These are phyloP conservation scores for Reticulitermes speratus DNA, from an alignment of 1,140 invertebrate species.

Conservation along the genomic window DNA sequence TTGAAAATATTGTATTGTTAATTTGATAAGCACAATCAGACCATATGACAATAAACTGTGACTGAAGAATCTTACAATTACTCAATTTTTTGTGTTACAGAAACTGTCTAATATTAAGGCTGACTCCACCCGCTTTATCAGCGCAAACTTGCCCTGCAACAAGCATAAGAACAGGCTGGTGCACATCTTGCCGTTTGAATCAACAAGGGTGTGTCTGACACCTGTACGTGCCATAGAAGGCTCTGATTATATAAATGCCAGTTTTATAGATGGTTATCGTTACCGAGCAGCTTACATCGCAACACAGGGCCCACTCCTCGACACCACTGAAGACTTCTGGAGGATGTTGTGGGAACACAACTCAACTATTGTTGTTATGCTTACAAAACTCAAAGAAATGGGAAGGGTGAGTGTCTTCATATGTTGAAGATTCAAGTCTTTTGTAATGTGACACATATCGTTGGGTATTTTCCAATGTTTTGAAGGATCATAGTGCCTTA, in stretches of 20 bases:
- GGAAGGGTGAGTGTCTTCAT: conserved; percentile 69
- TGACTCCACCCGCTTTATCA: conserved; percentile 91
- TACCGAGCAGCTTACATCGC: conserved; percentile 96
- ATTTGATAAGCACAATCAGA: too few species aligned
- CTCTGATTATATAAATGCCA: conserved; percentile 99
- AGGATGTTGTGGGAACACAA: conserved; percentile 99
- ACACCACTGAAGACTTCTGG: conserved; percentile 99
- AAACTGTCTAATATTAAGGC: conserved; percentile 93
- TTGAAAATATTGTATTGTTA: too few species aligned
- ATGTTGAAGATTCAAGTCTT: too few species aligned
- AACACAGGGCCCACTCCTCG: conserved; percentile 92
- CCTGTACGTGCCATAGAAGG: conserved; percentile 90
- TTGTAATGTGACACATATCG: too few species aligned
- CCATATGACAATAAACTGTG: too few species aligned
- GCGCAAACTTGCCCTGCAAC: conserved; percentile 94
- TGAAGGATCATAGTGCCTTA: too few species aligned
- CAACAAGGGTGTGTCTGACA: conserved; percentile 89
- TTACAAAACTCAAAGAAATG: conserved; percentile 97
- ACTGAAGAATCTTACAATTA: background rate
- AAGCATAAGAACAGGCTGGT: conserved; percentile 98
- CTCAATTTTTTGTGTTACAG: conserved; percentile 46
- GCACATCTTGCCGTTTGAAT: conserved; percentile 96
- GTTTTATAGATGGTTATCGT: conserved; percentile 93
- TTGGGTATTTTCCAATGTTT: too few species aligned
- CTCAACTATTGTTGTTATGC: conserved; percentile 98